phyloP scores from a whole-genome alignment of 2,797 vertebrate genomes.

The Sardinella longiceps region DNA sequence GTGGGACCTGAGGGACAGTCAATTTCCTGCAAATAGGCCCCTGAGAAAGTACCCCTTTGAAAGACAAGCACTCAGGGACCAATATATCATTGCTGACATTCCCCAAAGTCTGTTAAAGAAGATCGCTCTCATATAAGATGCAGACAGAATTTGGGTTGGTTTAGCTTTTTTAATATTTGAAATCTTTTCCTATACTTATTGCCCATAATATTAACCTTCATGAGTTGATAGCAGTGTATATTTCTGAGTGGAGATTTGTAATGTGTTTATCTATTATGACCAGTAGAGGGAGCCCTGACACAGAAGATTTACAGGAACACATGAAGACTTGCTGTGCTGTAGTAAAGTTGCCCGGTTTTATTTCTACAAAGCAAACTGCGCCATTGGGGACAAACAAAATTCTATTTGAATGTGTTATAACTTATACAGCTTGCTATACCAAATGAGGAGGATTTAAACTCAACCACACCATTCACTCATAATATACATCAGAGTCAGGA shows the following conservation, averaged over 20 bases:
- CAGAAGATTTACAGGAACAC: neutral
- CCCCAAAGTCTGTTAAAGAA: neutral
- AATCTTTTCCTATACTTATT: too few species aligned
- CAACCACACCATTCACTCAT: neutral
- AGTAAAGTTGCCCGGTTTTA: too few species aligned
- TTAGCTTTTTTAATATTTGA: neutral
- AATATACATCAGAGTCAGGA: neutral
- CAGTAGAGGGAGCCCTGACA: neutral
- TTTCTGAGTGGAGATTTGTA: neutral
- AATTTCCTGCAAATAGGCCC: neutral
- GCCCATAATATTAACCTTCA: neutral
- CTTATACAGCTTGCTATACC: neutral
- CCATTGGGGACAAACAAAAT: too few species aligned
- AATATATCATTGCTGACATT: neutral
- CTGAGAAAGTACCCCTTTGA: constrained; percentile 5
- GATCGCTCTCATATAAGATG: neutral
- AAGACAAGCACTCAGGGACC: neutral
- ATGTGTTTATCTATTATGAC: neutral
- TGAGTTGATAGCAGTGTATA: neutral
- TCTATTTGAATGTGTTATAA: too few species aligned
- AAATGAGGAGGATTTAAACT: neutral
- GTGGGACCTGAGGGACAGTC: neutral
- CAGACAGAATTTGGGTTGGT: neutral
- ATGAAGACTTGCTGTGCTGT: neutral
- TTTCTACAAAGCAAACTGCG: too few species aligned